These are phyloP conservation scores for Tipula confusa DNA, from an alignment of 2,888 invertebrate species.

Conservation along the genomic window DNA sequence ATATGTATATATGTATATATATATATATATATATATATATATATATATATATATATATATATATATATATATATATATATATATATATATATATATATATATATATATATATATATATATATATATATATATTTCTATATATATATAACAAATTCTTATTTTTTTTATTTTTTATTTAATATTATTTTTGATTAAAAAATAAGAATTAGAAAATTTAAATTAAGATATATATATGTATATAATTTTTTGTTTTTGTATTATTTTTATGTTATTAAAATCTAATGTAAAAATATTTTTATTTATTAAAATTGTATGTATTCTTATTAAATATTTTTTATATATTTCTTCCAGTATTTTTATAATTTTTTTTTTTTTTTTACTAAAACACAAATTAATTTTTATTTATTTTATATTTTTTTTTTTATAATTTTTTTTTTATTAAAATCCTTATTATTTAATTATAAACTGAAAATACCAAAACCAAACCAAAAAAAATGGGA, in stretches of 20 bases:
- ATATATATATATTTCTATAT: no score
- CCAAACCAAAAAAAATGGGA: neutral
- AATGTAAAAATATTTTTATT: neutral
- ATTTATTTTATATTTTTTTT: neutral
- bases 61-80: no score
- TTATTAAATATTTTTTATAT: neutral
- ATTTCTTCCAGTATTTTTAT: conserved; percentile 20
- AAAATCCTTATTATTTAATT: neutral
- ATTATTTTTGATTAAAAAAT: conserved; percentile 15
- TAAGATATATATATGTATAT: neutral
- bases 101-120: no score
- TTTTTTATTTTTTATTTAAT: neutral
- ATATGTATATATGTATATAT: no score
- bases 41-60: no score
- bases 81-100: no score
- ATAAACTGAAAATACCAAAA: neutral
- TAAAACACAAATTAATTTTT: conserved; percentile 7
- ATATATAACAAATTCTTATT: conserved; percentile 16
- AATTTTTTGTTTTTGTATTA: neutral
- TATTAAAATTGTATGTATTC: neutral
- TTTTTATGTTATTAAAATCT: conserved; percentile 5
- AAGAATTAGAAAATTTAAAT: conserved; percentile 3
- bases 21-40: no score
- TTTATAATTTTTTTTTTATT: neutral
- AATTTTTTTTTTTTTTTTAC: neutral